A percentile compares a stretch with the other conserved stretches of the same genome.
These are phyloP conservation scores for Siderastrea radians DNA, from an alignment of 92 coral and sea anemone genomes.

Conservation along the genomic window DNA sequence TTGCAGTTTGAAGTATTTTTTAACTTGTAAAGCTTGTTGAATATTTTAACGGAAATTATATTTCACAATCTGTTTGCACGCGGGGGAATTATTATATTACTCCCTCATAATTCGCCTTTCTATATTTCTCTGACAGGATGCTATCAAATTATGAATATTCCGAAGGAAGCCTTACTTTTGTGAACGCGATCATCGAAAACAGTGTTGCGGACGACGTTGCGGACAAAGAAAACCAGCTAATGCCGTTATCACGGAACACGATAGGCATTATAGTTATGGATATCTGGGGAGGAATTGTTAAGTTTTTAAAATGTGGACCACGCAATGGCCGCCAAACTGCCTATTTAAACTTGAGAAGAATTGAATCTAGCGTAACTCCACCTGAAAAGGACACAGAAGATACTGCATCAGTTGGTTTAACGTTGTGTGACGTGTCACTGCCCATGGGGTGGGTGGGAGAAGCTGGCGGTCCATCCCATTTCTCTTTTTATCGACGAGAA, in stretches of 20 bases:
- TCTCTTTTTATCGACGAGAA: not conserved
- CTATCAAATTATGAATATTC: slow-evolving; percentile 14
- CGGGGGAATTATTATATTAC: no score
- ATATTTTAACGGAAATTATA: no score
- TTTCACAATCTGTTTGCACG: no score
- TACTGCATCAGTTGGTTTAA: no score
- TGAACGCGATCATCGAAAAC: not conserved
- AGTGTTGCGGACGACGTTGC: not conserved
- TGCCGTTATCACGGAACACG: not conserved
- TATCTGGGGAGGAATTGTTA: not conserved
- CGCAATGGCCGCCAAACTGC: not conserved
- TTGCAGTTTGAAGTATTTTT: no score
- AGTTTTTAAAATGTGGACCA: not conserved
- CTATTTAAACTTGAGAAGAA: not conserved
- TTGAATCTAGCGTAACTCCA: not conserved
- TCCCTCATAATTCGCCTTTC: no score
- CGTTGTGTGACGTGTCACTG: not conserved
- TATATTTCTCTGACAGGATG: not conserved
- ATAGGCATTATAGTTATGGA: not conserved
- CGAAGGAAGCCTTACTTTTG: slow-evolving; percentile 1
- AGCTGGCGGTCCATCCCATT: not conserved
- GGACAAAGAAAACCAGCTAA: slow-evolving; percentile 2
- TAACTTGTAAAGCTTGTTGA: no score
- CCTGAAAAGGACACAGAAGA: not conserved
- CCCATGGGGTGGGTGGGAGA: not conserved